Base-by-base conservation (phyloP, 2,113 vertebrate genomes). In the Percopsis transmontana region DNA sequence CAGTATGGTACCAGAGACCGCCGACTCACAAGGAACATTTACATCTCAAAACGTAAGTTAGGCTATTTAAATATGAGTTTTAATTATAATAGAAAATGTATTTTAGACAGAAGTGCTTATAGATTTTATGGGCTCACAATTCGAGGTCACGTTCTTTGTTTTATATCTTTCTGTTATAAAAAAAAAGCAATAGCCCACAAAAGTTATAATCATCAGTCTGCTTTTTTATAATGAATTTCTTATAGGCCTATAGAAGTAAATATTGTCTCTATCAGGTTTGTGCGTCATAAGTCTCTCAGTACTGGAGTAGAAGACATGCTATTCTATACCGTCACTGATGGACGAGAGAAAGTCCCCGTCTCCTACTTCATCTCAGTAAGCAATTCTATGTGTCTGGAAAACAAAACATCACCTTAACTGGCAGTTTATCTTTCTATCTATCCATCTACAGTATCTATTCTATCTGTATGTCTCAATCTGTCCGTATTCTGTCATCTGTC, bases 291-390 rank as follows among this genome's bases (percentile, higher is more conserved):
- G 69, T 68, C 87, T 57, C 88, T 91, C 66, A 87, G 92, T 64
- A 89, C 87, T 12, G 91, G 90, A 62, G 87, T 95, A 67, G 94
- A 93, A 14, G 91, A 94, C 58, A 89, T 95, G 87, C 93, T 96
- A 40, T 96, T 95, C 88, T 93, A 95, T 85, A 94, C 93, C 23
- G 90, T 96, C 82, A 94, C 94, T 2, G 90, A 94, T 27, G 95
- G 94, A 62, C 89, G 93, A 69, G 93, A 95, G 24, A 86, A 87
- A 51, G 88, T 96, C 48, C 92, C 95, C 10, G 85, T 95, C 58
- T 89, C 94, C 71, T 83, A 91, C 70, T 96, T 96, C 62, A 93
- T 88, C 40, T 83, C 88, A 60, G 95, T 96, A 84, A 91, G 93
- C 86, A 40, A 20, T 15, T 23, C 15, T 33, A 11, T 16, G 13